These are phyloP conservation scores for Ophonus ardosiacus DNA, from an alignment of 2,888 invertebrate species.

Conservation along the genomic window DNA sequence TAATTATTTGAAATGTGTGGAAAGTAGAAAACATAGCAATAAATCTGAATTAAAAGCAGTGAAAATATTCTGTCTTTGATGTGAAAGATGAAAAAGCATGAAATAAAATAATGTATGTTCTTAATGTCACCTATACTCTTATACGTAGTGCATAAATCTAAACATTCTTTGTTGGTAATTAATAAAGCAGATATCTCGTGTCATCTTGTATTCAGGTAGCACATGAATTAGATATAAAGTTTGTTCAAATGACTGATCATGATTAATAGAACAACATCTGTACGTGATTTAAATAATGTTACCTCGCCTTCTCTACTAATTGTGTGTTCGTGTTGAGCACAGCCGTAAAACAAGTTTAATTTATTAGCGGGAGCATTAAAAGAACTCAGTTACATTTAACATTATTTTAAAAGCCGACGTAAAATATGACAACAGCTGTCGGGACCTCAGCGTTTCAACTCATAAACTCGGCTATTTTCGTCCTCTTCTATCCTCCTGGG, in stretches of 20 bases:
- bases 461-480: constrained; percentile 57
- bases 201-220: constrained; percentile 53
- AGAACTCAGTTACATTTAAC: constrained; percentile 56
- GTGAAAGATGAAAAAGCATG: constrained; percentile 18
- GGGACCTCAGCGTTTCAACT: constrained; percentile 46
- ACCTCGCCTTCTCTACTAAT: constrained; percentile 55
- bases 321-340: constrained; percentile 61
- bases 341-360: constrained; percentile 59
- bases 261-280: constrained; percentile 57
- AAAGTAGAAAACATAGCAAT: not conserved
- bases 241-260: constrained; percentile 55
- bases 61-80: constrained; percentile 24
- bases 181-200: constrained; percentile 44
- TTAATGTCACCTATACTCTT: not conserved
- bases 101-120: constrained; percentile 26
- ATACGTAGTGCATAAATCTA: constrained; percentile 18
- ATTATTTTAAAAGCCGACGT: constrained; percentile 55
- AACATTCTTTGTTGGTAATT: constrained; percentile 12
- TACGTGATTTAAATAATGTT: constrained; percentile 60
- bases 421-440: constrained; percentile 62
- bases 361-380: constrained; percentile 61
- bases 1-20: not conserved
- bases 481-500: constrained; percentile 47
- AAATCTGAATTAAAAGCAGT: constrained; percentile 11
- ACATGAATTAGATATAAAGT: constrained; percentile 54